Evolutionary conservation across 2,113 vertebrate genomes (phyloP).

Genomic region (Corythornis cristatus): DNA sequence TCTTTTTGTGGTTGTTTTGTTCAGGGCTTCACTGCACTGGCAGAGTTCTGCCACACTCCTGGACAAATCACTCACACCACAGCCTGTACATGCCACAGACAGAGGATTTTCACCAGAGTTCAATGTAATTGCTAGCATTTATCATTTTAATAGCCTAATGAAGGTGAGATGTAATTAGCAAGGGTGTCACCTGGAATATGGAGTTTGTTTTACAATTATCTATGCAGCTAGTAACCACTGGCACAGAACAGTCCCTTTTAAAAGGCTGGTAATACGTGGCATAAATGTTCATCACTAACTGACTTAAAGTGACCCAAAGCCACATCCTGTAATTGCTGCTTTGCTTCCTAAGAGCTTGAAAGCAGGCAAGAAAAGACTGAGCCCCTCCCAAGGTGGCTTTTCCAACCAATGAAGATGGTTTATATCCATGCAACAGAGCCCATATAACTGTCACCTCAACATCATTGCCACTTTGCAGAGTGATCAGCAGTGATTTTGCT

Average conservation of each 20-base stretch:
- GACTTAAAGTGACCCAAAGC: conserved; percentile 53
- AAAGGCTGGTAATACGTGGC: conserved; percentile 62
- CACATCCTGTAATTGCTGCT: conserved; percentile 26
- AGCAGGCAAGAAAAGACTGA: background rate
- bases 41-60: background rate
- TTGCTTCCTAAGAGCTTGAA: conserved; percentile 7
- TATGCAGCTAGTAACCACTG: conserved; percentile 55
- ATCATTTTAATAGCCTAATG: conserved; percentile 82
- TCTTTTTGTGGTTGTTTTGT: background rate
- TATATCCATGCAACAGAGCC: background rate
- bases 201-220: conserved; percentile 83
- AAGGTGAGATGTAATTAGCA: conserved; percentile 84
- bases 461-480: conserved; percentile 10
- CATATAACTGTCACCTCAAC: background rate
- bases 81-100: conserved; percentile 41
- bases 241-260: conserved; percentile 72
- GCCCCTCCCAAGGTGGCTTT: background rate
- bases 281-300: conserved; percentile 56
- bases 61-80: conserved; percentile 65
- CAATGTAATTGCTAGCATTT: conserved; percentile 77
- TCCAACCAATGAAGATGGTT: conserved; percentile 1
- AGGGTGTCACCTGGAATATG: conserved; percentile 74
- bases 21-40: background rate
- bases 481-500: conserved; percentile 35
- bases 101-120: conserved; percentile 72